Base-by-base conservation (phyloP, 1,140 invertebrate genomes). In the Glossosoma conforme region DNA sequence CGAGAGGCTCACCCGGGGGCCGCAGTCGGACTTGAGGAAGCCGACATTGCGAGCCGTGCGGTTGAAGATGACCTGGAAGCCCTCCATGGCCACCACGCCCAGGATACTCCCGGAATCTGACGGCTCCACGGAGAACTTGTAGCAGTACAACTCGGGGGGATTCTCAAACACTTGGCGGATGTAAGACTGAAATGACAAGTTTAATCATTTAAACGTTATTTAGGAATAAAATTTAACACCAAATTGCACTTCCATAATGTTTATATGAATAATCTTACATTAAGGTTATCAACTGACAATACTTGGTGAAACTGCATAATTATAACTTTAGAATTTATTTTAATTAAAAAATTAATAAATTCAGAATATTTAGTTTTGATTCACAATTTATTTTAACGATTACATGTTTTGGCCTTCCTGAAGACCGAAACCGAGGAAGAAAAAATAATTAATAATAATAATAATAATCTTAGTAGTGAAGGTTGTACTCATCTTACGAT, bases 11-110 rank as follows among this genome's bases (percentile, higher is more conserved):
- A 58, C 56, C 10, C 35, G 36, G 4, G 56, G 56, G 1, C 56
- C 56, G 20, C 56, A 58, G 32, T 58, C 56, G 2, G 56, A 50
- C 22, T 58, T 52, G 8, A 58, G 21, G 33, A 58, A 58, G 15
- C 56, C 56, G 18, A 58, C 56, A 2, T 43, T 58, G 2, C 47
- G 32, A 2, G 56, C 46, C 2, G 52, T 51, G 30, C 56, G 28
- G 33, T 58, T 58, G 48, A 58, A 58, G 17, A 58, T 52, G 6
- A 58, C 48, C 36, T 57, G 41, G 43, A 60, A 60, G 35, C 58
- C 58, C 41, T 60, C 58, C 15, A 60, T 15, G 11, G 54, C 58
- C 0, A 50, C 47, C 6, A 60, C 54, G 10, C 58, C 58, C 2
- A 60, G 25, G 24, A 60, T 60, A 0, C 50, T 45, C 14, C 54